A percentile compares a stretch with the other conserved stretches of the same genome.
These are phyloP conservation scores for Cosmia trapezina DNA, from an alignment of 2,888 invertebrate species.

Conservation along the genomic window DNA sequence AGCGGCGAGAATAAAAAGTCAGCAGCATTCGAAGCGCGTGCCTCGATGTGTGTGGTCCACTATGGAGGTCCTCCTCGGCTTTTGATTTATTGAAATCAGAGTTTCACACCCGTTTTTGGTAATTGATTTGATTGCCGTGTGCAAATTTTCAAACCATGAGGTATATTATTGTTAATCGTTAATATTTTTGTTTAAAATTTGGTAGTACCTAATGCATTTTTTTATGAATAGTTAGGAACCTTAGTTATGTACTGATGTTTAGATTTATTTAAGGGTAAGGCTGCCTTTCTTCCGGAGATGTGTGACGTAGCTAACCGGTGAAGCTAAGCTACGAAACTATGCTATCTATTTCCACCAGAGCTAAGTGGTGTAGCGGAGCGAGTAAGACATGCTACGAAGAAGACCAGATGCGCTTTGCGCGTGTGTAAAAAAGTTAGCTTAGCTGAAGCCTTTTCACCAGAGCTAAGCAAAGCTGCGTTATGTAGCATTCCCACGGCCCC, in stretches of 20 bases:
- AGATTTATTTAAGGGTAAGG: not conserved
- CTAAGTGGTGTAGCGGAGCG: not conserved
- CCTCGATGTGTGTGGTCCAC: constrained; percentile 94
- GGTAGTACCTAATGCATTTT: not conserved
- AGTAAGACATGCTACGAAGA: not conserved
- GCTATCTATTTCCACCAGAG: not conserved
- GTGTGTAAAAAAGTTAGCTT: not conserved
- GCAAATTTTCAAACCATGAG: constrained; percentile 49
- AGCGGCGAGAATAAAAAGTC: constrained; percentile 86
- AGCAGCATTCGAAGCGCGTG: constrained; percentile 93
- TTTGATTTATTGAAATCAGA: constrained; percentile 87
- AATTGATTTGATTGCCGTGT: constrained; percentile 70
- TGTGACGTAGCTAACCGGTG: not conserved
- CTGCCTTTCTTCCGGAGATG: not conserved
- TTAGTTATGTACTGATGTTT: not conserved
- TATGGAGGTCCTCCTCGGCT: constrained; percentile 87
- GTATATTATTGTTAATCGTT: constrained; percentile 19
- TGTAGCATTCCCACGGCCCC: no score
- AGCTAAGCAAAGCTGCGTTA: not conserved
- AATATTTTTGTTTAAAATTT: constrained; percentile 6
- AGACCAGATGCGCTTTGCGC: not conserved
- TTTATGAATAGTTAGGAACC: not conserved
- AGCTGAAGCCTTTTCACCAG: not conserved
- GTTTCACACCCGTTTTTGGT: constrained; percentile 84
- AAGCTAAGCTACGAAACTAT: no score